Conservation (phyloP, 2,888 invertebrate genomes). For the Phengaris arion region DNA sequence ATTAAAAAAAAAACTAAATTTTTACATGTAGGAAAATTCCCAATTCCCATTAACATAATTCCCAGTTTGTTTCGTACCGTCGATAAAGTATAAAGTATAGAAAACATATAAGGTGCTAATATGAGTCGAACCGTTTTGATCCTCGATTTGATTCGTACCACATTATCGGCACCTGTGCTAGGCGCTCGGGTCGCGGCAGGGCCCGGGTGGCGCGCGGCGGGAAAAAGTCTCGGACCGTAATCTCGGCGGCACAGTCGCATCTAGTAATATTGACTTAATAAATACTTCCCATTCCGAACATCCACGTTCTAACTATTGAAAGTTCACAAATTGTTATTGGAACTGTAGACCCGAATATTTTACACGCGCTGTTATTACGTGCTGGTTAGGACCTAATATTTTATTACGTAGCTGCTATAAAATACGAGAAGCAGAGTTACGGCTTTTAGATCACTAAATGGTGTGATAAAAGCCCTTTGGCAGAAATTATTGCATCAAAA, state of each 20-base stretch:
- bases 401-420: conserved; percentile 14
- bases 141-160: conserved; percentile 57
- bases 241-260: conserved; percentile 58
- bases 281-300: conserved; percentile 64
- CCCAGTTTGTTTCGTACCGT: conserved; percentile 10
- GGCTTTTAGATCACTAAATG: conserved; percentile 17
- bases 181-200: conserved; percentile 50
- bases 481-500: conserved; percentile 20
- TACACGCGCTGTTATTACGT: conserved; percentile 45
- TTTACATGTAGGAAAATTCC: too few relatives aligned
- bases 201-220: conserved; percentile 52
- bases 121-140: conserved; percentile 38
- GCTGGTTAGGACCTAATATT: conserved; percentile 33
- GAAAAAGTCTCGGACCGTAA: conserved; percentile 54
- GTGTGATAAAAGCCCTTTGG: conserved; percentile 20
- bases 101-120: conserved; percentile 27
- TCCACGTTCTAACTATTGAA: conserved; percentile 56
- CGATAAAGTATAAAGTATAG: conserved; percentile 20
- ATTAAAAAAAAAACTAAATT: too few relatives aligned
- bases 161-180: conserved; percentile 71
- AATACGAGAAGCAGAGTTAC: conserved; percentile 11
- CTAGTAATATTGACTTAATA: conserved; percentile 70
- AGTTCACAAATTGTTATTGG: conserved; percentile 63
- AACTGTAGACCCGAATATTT: conserved; percentile 59
- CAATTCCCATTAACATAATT: background rate